phyloP scores from a whole-genome alignment of 92 coral and sea anemone species.

The Parazoanthus swiftii region DNA sequence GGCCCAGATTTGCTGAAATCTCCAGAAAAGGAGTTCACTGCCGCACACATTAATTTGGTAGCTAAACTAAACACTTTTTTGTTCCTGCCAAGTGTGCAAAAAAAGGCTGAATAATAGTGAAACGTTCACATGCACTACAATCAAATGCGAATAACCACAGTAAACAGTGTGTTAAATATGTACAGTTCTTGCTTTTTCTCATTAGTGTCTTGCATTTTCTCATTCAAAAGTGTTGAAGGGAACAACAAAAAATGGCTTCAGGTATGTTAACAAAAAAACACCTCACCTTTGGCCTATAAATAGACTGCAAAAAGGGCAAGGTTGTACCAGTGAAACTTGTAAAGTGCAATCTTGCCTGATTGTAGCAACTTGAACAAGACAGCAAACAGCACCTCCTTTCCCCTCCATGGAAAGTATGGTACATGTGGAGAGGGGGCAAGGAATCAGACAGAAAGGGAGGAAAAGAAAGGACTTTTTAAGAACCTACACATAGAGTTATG shows the following conservation, averaged over 20 bases:
- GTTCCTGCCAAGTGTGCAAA: too few species aligned
- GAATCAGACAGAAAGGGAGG: background rate
- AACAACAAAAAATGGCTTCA: background rate
- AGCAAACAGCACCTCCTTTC: background rate
- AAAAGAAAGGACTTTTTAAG: background rate
- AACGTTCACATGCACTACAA: too few species aligned
- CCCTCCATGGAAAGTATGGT: background rate
- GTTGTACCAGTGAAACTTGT: background rate
- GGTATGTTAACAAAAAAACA: too few species aligned
- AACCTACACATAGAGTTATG: background rate
- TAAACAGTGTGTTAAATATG: background rate
- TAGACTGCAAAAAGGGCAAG: too few species aligned
- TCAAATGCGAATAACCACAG: background rate
- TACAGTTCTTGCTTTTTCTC: background rate
- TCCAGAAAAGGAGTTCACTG: too few species aligned
- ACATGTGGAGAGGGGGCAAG: background rate
- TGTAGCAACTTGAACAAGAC: background rate
- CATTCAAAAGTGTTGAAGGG: background rate
- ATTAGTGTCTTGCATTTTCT: background rate
- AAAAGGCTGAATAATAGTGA: too few species aligned
- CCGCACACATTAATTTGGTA: too few species aligned
- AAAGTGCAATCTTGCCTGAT: background rate
- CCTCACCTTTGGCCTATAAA: too few species aligned
- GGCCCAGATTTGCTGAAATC: too few species aligned
- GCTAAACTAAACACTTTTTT: too few species aligned